Evolutionary conservation across 2,113 vertebrate species (phyloP).

Genomic region (Xiphorhynchus elegans): DNA sequence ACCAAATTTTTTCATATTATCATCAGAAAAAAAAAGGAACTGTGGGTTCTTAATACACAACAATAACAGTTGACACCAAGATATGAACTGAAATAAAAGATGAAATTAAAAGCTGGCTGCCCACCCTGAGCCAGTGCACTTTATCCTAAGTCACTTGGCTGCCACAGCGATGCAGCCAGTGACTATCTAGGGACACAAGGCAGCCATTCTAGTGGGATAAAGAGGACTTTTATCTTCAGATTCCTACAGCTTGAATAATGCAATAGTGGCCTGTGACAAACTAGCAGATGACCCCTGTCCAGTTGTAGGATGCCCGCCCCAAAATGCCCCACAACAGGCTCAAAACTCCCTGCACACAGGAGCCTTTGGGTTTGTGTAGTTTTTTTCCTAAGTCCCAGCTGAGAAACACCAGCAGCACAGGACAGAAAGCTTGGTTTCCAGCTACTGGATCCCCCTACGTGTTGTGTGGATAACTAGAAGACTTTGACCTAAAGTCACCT

Average conservation of each 20-base stretch:
- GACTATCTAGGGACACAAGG: background rate
- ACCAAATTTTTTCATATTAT: background rate
- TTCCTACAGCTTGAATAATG: conserved; percentile 9
- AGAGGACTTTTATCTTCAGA: background rate
- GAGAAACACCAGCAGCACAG: background rate
- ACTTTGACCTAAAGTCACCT: conserved; percentile 58
- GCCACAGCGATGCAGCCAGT: background rate
- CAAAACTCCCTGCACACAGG: background rate
- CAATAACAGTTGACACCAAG: background rate
- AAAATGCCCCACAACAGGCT: background rate
- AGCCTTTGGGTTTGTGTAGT: background rate
- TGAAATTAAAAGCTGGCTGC: background rate
- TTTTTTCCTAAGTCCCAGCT: background rate
- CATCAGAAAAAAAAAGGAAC: background rate
- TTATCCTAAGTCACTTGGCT: background rate
- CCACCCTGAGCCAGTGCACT: background rate
- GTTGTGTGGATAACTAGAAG: conserved; percentile 23
- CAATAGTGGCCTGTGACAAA: background rate
- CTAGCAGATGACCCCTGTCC: background rate
- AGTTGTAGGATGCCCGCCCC: background rate
- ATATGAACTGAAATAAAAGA: background rate
- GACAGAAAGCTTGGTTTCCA: background rate
- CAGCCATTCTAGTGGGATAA: conserved; percentile 30
- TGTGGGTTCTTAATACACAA: background rate
- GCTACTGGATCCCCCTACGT: background rate